phyloP scores from a whole-genome alignment of 2,888 invertebrate genomes.

The Heliconius erato region DNA sequence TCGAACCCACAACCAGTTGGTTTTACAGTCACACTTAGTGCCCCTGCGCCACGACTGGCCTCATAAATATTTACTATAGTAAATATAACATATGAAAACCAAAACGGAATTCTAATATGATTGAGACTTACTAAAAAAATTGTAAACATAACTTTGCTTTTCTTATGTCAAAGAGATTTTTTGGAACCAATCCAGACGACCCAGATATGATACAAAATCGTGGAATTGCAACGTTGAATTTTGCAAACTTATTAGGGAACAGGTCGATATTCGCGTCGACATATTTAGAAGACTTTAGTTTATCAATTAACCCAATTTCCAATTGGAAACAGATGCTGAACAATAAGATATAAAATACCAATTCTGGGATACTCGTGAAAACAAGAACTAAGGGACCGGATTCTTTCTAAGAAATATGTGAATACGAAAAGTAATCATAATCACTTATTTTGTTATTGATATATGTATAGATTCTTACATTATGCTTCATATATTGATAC shows the following conservation, averaged over 20 bases:
- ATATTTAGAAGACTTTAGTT: constrained; percentile 49
- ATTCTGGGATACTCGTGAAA: not conserved
- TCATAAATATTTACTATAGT: not conserved
- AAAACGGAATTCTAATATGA: not conserved
- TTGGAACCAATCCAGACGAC: constrained; percentile 82
- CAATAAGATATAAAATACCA: constrained; percentile 32
- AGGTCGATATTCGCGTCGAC: constrained; percentile 47
- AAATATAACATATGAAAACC: not conserved
- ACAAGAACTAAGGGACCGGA: not conserved
- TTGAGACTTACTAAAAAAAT: constrained; percentile 20
- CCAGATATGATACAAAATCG: constrained; percentile 69
- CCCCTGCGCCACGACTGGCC: no score
- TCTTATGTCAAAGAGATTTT: constrained; percentile 66
- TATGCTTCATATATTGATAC: no score
- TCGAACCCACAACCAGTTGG: no score
- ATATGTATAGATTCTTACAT: not conserved
- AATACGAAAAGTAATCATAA: not conserved
- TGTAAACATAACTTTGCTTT: constrained; percentile 65
- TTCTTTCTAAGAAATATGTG: not conserved
- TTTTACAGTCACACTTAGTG: no score
- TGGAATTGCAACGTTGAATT: constrained; percentile 67
- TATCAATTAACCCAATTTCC: constrained; percentile 49
- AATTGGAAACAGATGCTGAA: constrained; percentile 43
- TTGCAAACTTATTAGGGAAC: constrained; percentile 62
- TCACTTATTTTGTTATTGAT: not conserved